Conservation (phyloP, 2,113 vertebrate species). For the Numida meleagris region DNA sequence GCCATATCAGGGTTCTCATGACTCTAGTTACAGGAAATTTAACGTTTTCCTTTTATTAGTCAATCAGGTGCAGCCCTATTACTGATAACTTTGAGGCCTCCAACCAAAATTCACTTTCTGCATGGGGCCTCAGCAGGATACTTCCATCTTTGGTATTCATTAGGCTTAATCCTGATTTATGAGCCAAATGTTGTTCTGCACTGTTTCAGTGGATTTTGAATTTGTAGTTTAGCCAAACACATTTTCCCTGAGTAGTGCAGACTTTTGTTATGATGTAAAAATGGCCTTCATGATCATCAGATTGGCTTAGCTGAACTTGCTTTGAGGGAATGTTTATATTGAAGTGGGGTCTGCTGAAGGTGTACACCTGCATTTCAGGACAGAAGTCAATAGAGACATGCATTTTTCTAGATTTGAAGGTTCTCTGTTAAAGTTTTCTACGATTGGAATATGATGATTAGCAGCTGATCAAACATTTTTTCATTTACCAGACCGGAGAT, state of each 20-base stretch:
- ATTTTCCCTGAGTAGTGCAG: neutral
- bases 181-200: slow-evolving; percentile 40
- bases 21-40: slow-evolving; percentile 35
- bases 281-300: neutral
- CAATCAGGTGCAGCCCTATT: slow-evolving; percentile 25
- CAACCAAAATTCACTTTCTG: slow-evolving; percentile 23
- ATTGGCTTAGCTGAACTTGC: neutral
- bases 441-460: neutral
- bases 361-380: neutral
- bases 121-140: slow-evolving; percentile 14
- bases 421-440: neutral
- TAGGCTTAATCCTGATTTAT: slow-evolving; percentile 48
- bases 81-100: slow-evolving; percentile 30
- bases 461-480: neutral
- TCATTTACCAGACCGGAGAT: neutral
- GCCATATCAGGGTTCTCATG: neutral
- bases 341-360: neutral
- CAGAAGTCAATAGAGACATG: neutral
- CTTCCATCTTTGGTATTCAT: slow-evolving; percentile 37
- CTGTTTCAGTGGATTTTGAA: slow-evolving; percentile 15
- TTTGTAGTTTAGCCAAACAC: slow-evolving; percentile 30
- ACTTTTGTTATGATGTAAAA: neutral
- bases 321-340: neutral
- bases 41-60: slow-evolving; percentile 56
- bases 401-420: neutral